Base-by-base conservation (phyloP, 2,113 vertebrate genomes). In the Lontra canadensis region DNA sequence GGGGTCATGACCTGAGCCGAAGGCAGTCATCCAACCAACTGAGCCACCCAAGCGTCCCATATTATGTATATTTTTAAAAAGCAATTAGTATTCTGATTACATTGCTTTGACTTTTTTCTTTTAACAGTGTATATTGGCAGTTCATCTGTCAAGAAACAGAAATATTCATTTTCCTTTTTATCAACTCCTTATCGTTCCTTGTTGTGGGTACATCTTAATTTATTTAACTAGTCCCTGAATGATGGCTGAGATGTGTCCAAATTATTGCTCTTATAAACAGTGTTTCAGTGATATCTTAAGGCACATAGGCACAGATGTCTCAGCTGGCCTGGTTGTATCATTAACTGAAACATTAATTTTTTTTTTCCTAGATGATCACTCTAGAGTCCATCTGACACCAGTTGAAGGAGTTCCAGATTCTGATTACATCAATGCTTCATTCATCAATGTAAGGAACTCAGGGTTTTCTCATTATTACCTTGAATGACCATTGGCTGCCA, bases 341-440 rank as follows among this genome's bases (percentile, higher is more conserved):
- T 76, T 71, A 96, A 67, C 44, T 97, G 44, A 96, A 96, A 90
- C 88, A 69, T 78, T 89, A 96, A 14, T 49, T 89, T 61, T 61
- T 93, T 94, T 95, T 93, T 94, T 95, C 92, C 83, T 98, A 99
- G 99, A 99, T 98, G 99, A 99, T 98, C 99, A 99, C 98, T 99
- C 99, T 97, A 99, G 99, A 98, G 99, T 99, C 73, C 99, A 99
- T 97, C 99, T 99, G 97, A 99, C 99, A 87, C 99, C 99, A 23
- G 98, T 99, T 55, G 99, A 99, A 98, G 99, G 99, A 61, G 99
- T 99, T 98, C 99, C 99, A 29, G 99, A 99, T 98, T 99, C 99
- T 0, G 99, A 99, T 98, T 99, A 99, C 97, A 99, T 99, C 98
- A 99, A 99, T 4, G 99, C 99, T 97, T 99, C 99, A 95, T 99